Conservation (phyloP, 2,113 vertebrate species). For the Grus americana region DNA sequence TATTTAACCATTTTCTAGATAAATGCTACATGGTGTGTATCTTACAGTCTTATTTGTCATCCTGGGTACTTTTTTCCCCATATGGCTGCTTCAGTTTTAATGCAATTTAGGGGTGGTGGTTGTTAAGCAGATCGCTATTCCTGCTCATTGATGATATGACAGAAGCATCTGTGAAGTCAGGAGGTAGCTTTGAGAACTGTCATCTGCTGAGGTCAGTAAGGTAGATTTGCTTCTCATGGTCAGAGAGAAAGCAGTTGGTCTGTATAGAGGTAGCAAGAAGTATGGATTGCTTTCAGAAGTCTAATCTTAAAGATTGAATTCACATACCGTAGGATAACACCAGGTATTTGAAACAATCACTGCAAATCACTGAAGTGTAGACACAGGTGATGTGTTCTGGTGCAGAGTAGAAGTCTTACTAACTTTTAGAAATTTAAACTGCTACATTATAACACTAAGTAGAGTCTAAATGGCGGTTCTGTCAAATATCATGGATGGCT, state of each 20-base stretch:
- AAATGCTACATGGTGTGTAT: not conserved
- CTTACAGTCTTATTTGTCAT: not conserved
- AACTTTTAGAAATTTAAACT: not conserved
- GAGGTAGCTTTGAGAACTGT: not conserved
- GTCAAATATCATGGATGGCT: not conserved
- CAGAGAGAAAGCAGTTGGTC: not conserved
- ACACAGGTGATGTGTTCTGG: not conserved
- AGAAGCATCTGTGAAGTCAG: not conserved
- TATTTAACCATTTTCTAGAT: not conserved
- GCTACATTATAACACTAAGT: not conserved
- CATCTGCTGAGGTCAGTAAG: not conserved
- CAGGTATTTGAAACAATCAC: not conserved
- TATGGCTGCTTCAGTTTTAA: not conserved
- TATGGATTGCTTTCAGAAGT: not conserved
- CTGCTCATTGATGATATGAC: not conserved
- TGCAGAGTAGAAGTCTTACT: not conserved
- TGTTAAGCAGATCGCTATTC: not conserved
- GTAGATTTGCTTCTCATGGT: not conserved
- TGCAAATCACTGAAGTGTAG: not conserved
- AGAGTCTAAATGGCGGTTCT: not conserved
- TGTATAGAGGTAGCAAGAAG: not conserved
- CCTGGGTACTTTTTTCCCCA: not conserved
- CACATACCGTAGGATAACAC: not conserved
- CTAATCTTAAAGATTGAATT: not conserved
- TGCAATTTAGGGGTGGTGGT: not conserved